A percentile compares a stretch with the other conserved stretches of the same genome.
These are phyloP conservation scores for Hestina assimilis DNA, from an alignment of 1,140 invertebrate species.

Conservation along the genomic window DNA sequence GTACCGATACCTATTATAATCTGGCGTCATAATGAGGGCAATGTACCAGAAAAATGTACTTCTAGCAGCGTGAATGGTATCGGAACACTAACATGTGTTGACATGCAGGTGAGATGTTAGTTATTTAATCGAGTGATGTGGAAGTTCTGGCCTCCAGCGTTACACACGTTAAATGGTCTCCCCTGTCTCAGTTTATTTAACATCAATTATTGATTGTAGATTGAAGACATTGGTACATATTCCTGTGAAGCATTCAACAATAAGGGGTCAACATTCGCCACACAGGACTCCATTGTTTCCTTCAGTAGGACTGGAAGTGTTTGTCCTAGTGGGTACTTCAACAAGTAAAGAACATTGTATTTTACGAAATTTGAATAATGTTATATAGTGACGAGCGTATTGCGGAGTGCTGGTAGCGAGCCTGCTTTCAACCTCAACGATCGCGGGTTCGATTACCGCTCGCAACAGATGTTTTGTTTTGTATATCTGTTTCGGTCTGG, in stretches of 20 bases:
- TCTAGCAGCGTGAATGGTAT: conserved; percentile 87
- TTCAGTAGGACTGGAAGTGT: conserved; percentile 80
- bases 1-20: conserved; percentile 94
- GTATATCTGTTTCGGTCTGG: no score
- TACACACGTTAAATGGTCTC: no score
- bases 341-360: no score
- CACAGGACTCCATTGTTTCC: conserved; percentile 93
- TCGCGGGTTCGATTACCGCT: no score
- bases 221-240: conserved; percentile 94
- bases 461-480: no score
- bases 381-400: no score
- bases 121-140: no score
- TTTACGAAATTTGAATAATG: no score
- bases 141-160: no score
- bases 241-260: conserved; percentile 98
- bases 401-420: no score
- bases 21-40: conserved; percentile 98
- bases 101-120: conserved; percentile 83
- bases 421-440: no score
- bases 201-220: conserved; percentile 52
- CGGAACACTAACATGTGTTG: conserved; percentile 89
- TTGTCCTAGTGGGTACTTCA: conserved; percentile 91
- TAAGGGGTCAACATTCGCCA: conserved; percentile 90
- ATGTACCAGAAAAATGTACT: conserved; percentile 92
- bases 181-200: no score